Conservation (phyloP, 64 coral and sea anemone species). For the Actinia equina region DNA sequence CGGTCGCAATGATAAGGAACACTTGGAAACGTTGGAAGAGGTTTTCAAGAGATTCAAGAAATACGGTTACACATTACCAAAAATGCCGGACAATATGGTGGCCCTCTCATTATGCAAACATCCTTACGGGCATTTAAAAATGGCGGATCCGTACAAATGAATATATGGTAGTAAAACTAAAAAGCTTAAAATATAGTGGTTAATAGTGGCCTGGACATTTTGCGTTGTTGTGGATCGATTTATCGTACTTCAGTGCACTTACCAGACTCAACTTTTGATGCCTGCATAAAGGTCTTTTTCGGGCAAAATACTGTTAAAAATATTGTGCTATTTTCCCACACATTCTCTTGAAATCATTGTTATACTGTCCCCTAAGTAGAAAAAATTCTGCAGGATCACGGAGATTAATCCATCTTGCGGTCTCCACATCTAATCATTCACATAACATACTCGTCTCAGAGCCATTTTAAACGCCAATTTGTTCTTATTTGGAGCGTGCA, state of each 20-base stretch:
- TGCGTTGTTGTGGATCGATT: neutral
- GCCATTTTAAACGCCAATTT: neutral
- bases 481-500: neutral
- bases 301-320: neutral
- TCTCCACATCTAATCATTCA: neutral
- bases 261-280: neutral
- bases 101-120: neutral
- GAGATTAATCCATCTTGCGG: neutral
- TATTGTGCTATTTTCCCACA: neutral
- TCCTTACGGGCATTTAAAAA: neutral
- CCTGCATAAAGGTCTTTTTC: neutral
- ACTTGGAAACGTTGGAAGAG: no score
- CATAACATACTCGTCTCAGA: neutral
- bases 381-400: neutral
- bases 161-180: neutral
- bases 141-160: neutral
- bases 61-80: no score
- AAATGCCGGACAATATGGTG: neutral
- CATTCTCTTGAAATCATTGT: neutral
- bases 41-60: neutral
- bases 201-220: neutral
- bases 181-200: neutral
- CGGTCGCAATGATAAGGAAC: no score
- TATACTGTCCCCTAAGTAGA: neutral
- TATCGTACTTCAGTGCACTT: slow-evolving; percentile 1